Conservation (phyloP, 2,113 vertebrate species). For the Sebastes schlegelii region DNA sequence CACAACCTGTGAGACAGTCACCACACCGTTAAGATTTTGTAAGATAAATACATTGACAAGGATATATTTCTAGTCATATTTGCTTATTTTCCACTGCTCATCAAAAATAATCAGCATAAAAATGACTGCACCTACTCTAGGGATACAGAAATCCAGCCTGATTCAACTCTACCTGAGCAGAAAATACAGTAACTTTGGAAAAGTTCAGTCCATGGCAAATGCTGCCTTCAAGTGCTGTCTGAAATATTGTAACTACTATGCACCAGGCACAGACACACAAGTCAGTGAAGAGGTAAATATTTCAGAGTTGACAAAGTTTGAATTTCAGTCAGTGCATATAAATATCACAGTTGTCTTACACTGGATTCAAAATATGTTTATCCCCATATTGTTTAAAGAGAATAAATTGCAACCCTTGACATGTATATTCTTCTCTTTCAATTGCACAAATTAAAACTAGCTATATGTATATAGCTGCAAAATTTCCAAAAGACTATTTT, state of each 20-base stretch:
- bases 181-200: constrained; percentile 1
- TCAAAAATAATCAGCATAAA: not conserved
- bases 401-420: not conserved
- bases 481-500: not conserved
- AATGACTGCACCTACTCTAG: not conserved
- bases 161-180: not conserved
- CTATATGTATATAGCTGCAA: not conserved
- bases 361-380: not conserved
- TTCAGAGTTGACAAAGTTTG: not conserved
- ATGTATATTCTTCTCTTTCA: not conserved
- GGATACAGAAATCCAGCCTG: not conserved
- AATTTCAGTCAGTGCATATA: not conserved
- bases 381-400: not conserved
- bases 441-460: not conserved
- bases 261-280: not conserved
- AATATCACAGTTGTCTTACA: not conserved
- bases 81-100: not conserved
- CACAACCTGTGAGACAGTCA: not conserved
- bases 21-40: not conserved
- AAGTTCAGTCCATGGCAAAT: constrained; percentile 1
- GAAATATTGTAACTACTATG: not conserved
- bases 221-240: constrained; percentile 3
- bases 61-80: not conserved
- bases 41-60: not conserved
- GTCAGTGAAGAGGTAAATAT: not conserved